phyloP scores from a whole-genome alignment of 2,888 invertebrate genomes.

The Phrixothrix hirtus region DNA sequence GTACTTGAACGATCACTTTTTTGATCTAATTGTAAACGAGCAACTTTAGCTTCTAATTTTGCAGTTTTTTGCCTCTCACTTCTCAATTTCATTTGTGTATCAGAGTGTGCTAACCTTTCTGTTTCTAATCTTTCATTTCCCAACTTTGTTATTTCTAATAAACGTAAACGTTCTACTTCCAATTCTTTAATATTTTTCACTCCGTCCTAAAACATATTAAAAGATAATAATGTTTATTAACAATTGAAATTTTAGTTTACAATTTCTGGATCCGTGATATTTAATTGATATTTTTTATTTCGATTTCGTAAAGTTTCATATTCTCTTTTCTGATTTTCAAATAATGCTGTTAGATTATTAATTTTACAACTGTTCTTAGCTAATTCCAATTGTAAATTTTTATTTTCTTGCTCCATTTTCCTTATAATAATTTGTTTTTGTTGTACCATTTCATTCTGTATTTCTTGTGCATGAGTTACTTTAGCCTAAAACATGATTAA shows the following conservation, averaged over 20 bases:
- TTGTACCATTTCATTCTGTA: conserved; percentile 57
- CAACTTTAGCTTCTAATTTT: conserved; percentile 61
- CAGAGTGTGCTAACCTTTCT: conserved; percentile 56
- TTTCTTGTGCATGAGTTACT: conserved; percentile 59
- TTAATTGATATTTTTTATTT: background rate
- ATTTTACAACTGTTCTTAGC: conserved; percentile 60
- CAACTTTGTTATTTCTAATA: conserved; percentile 63
- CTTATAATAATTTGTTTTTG: conserved; percentile 59
- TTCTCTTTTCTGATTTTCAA: conserved; percentile 57
- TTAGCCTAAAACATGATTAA: conserved; percentile 43
- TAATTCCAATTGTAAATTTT: conserved; percentile 46
- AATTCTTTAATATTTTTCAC: conserved; percentile 57
- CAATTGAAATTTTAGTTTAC: conserved; percentile 1
- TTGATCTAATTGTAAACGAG: conserved; percentile 61
- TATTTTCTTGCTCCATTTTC: conserved; percentile 52
- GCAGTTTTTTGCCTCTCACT: conserved; percentile 61
- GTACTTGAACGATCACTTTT: conserved; percentile 50
- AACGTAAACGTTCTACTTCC: conserved; percentile 65
- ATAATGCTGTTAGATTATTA: conserved; percentile 58
- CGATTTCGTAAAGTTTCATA: conserved; percentile 55
- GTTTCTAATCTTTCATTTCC: conserved; percentile 63
- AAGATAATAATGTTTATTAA: too few relatives aligned
- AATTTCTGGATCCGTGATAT: background rate
- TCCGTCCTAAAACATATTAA: too few relatives aligned
- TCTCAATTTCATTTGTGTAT: conserved; percentile 50